These are phyloP conservation scores for Eulacestoma nigropectus DNA, from an alignment of 2,113 vertebrate genomes.

Conservation along the genomic window DNA sequence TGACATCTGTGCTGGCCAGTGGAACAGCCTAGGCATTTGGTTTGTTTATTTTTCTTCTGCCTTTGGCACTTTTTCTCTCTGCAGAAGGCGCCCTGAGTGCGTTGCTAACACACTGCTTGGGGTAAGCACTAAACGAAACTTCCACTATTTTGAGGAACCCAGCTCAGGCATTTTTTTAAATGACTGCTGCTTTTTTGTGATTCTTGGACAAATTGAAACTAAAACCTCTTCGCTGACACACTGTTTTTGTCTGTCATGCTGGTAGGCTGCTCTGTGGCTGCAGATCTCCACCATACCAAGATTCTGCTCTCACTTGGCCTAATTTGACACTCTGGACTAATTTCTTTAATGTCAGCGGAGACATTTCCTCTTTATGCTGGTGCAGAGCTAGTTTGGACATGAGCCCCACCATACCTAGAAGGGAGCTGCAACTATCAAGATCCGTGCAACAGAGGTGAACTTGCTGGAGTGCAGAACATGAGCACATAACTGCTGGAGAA, in stretches of 20 bases:
- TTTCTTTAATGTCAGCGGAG: not conserved
- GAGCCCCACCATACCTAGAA: not conserved
- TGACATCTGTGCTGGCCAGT: constrained; percentile 7
- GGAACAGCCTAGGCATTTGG: constrained; percentile 18
- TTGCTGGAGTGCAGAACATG: not conserved
- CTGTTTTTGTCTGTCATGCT: not conserved
- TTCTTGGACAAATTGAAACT: constrained; percentile 47
- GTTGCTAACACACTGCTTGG: not conserved
- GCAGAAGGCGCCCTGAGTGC: not conserved
- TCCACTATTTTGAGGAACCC: constrained; percentile 16
- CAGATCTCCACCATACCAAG: not conserved
- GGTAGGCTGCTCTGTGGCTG: not conserved
- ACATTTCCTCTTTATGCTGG: not conserved
- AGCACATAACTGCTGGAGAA: not conserved
- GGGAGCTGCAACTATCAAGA: not conserved
- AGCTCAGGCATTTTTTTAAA: constrained; percentile 6
- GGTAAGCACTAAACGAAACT: not conserved
- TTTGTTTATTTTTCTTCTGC: constrained; percentile 59
- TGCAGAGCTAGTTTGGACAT: not conserved
- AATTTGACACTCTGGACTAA: not conserved
- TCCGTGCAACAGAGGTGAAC: not conserved
- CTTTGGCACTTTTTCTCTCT: constrained; percentile 1
- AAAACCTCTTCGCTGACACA: not conserved
- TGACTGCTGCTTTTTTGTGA: constrained; percentile 15
- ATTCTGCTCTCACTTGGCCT: not conserved